phyloP scores from a whole-genome alignment of 2,113 vertebrate species.

The Alces alces region DNA sequence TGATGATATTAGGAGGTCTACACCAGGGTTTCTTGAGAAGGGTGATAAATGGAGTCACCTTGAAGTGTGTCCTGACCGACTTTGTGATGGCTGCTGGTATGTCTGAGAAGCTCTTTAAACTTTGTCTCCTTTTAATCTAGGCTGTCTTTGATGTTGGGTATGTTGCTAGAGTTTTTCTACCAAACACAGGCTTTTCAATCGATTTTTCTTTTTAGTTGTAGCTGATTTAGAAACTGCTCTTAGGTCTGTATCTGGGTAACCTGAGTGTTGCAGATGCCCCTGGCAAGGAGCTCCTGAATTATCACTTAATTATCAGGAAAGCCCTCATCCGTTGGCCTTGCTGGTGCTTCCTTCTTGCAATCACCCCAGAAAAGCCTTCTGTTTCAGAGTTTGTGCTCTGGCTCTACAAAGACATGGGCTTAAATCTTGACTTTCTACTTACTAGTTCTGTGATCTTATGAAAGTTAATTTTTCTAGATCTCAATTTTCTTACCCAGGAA shows the following conservation, averaged over 20 bases:
- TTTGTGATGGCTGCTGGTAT: neutral
- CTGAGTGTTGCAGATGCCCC: neutral
- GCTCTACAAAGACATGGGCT: neutral
- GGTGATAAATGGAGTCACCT: neutral
- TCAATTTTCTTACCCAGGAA: neutral
- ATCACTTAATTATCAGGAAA: neutral
- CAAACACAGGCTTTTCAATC: neutral
- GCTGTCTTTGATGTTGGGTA: conserved; percentile 4
- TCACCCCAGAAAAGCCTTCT: neutral
- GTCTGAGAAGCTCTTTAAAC: neutral
- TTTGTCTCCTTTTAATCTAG: neutral
- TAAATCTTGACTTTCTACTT: neutral
- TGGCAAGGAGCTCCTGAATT: conserved; percentile 1
- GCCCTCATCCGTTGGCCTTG: neutral
- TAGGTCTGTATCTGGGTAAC: conserved; percentile 4
- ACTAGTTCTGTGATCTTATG: neutral
- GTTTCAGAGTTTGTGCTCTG: neutral
- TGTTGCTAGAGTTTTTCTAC: conserved; percentile 22
- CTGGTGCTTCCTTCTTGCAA: neutral
- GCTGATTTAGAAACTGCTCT: conserved; percentile 39
- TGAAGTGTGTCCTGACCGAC: neutral
- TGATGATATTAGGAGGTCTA: neutral
- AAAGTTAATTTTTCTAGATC: neutral
- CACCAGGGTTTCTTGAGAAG: neutral
- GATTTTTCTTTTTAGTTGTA: conserved; percentile 37